Percentiles rank a stretch among this genome's conserved stretches.
Evolutionary conservation across 2,888 invertebrate species (phyloP).

Genomic region (Mythimna loreyi): DNA sequence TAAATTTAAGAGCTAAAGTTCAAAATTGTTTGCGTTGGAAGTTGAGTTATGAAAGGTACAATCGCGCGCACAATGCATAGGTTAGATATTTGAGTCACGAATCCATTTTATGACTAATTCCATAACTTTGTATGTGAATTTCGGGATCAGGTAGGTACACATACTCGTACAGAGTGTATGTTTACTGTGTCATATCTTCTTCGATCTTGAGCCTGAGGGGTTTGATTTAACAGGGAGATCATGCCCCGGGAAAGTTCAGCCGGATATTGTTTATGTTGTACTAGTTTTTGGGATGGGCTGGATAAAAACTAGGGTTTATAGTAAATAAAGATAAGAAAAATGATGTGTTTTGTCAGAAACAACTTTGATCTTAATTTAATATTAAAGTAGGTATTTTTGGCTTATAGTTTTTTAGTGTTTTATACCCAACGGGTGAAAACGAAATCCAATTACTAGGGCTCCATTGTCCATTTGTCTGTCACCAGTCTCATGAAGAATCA

Average conservation of each 20-base stretch:
- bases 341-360: background rate
- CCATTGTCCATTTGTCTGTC: too few species aligned
- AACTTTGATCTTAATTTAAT: background rate
- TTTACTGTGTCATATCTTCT: slow-evolving; percentile 84
- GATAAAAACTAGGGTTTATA: background rate
- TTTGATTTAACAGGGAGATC: slow-evolving; percentile 81
- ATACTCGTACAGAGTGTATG: slow-evolving; percentile 72
- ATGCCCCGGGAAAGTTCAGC: slow-evolving; percentile 66
- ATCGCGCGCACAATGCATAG: slow-evolving; percentile 76
- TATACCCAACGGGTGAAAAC: too few species aligned
- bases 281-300: slow-evolving; percentile 47
- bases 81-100: slow-evolving; percentile 91
- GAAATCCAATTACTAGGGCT: too few species aligned
- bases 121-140: slow-evolving; percentile 91
- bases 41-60: slow-evolving; percentile 55
- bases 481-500: too few species aligned
- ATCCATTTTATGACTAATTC: slow-evolving; percentile 91
- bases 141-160: slow-evolving; percentile 85
- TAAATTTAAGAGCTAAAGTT: background rate
- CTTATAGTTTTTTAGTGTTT: too few species aligned
- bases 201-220: slow-evolving; percentile 77
- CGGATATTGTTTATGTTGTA: slow-evolving; percentile 58
- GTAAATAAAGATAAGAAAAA: background rate
- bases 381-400: too few species aligned
- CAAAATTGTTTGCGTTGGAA: slow-evolving; percentile 23